Base-by-base conservation (phyloP, 2,113 vertebrate species). In the Carassius carassius region DNA sequence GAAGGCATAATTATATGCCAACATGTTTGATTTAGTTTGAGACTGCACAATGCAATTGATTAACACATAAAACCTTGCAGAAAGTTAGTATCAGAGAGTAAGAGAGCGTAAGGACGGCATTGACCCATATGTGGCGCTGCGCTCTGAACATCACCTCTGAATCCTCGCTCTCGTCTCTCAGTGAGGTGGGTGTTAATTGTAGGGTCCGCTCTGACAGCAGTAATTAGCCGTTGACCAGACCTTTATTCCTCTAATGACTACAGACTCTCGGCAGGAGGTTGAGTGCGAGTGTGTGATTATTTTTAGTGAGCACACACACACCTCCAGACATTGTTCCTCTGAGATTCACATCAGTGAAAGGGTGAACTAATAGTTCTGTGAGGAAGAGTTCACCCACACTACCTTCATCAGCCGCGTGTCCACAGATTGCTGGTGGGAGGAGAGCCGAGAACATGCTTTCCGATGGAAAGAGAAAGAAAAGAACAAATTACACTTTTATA, bases 401-500 rank as follows among this genome's bases (percentile, higher is more conserved):
- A 35, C 49, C 78, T 21, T 81, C 78, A 81, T 67, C 78, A 29
- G 67, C 78, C 8, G 0, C 10, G 41, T 91, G 91, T 92, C 94
- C 93, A 92, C 92, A 92, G 92, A 94, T 93, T 92, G 91, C 92
- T 92, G 14, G 91, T 86, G 77, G 89, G 88, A 87, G 89, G 88
- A 86, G 89, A 87, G 92, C 91, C 92, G 91, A 91, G 92, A 93
- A 94, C 93, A 93, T 93, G 90, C 90, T 93, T 94, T 94, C 89
- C 88, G 16, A 83, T 90, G 90, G 90, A 95, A 94, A 94, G 92
- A 91, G 94, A 93, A 95, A 92, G 91, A 74, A 74, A 63, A 89
- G 91, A 94, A 91, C 93, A 95, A 94, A 95, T 94, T 92, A 92
- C 92, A 93, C 92, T 95, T 93, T 94, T 94, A 94, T 93, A 94